Percentiles rank a stretch among this genome's conserved stretches.
Conservation (phyloP, 2,113 vertebrate genomes). For the Felis catus region DNA sequence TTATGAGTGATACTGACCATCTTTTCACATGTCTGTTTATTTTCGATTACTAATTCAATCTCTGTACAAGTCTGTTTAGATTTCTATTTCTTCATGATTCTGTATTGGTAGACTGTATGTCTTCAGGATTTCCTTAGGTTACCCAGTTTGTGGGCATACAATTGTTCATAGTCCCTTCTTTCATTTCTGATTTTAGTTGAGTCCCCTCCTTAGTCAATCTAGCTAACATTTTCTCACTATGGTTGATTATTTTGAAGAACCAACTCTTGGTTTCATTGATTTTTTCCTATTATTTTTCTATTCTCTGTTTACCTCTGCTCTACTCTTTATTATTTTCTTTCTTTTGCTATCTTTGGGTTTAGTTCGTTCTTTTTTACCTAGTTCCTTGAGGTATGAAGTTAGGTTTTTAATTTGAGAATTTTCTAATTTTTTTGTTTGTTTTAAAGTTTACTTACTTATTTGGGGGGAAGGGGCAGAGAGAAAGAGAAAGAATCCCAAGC, state of each 20-base stretch:
- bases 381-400: not conserved
- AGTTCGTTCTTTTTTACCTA: not conserved
- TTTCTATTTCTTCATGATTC: not conserved
- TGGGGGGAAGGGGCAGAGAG: too few species aligned
- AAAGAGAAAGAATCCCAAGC: too few species aligned
- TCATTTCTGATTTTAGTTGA: not conserved
- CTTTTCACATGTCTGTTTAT: not conserved
- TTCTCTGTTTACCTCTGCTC: not conserved
- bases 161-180: not conserved
- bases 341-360: not conserved
- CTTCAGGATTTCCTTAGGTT: not conserved
- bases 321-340: not conserved
- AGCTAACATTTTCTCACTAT: not conserved
- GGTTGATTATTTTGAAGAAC: not conserved
- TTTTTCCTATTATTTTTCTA: not conserved
- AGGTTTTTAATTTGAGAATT: not conserved
- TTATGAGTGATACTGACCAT: not conserved
- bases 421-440: not conserved
- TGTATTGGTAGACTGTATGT: not conserved
- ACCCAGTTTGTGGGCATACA: not conserved
- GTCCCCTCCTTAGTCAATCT: not conserved
- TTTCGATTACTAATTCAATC: not conserved
- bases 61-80: not conserved
- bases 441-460: too few species aligned
- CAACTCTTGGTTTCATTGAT: not conserved